Percentiles rank a stretch among this genome's conserved stretches.
These are phyloP conservation scores for Ctenicera cuprea DNA, from an alignment of 2,888 invertebrate genomes.

Conservation along the genomic window DNA sequence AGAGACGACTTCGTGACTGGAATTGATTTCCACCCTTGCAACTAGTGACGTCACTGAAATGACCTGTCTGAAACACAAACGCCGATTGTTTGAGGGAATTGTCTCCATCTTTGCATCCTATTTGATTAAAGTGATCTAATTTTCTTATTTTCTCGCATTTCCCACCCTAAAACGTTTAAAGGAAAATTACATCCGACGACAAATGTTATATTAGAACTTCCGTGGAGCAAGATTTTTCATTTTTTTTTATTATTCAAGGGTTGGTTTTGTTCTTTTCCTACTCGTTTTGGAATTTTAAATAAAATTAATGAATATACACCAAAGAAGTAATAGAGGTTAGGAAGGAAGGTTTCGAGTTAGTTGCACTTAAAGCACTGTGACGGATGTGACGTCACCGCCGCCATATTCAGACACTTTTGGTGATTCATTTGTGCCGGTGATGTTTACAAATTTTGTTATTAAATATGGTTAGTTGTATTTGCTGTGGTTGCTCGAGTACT, in stretches of 20 bases:
- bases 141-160: conserved; percentile 34
- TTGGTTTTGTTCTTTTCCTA: no score
- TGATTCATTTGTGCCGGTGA: no score
- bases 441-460: no score
- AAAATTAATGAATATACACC: no score
- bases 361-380: no score
- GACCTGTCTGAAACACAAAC: conserved; percentile 48
- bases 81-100: conserved; percentile 44
- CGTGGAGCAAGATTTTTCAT: neutral
- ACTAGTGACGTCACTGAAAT: conserved; percentile 45
- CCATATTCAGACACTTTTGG: no score
- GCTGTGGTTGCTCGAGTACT: no score
- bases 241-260: neutral
- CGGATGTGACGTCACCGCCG: no score
- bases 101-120: conserved; percentile 41
- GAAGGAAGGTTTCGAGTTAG: no score
- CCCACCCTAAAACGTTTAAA: conserved; percentile 28
- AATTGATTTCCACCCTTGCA: conserved; percentile 50
- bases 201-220: neutral
- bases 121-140: conserved; percentile 45
- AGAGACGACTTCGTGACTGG: conserved; percentile 31
- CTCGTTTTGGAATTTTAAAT: no score
- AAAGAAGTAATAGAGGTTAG: no score
- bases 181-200: conserved; percentile 14
- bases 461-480: no score